These are phyloP conservation scores for Zelostemma sp. DNA, from an alignment of 1,140 invertebrate species.

Conservation along the genomic window DNA sequence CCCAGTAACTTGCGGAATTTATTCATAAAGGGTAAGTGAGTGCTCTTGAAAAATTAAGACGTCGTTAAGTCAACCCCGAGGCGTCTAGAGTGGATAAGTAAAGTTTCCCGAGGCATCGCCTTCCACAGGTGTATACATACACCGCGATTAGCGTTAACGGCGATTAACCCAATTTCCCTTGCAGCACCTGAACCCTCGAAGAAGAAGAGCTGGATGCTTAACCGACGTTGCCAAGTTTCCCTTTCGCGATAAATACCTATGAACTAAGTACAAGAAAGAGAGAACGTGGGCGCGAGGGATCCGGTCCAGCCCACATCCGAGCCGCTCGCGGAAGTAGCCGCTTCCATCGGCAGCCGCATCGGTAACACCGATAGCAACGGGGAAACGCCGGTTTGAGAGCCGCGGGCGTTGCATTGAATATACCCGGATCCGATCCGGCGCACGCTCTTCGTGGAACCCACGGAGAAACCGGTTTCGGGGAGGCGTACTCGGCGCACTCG, in stretches of 20 bases:
- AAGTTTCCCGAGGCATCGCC: conserved; percentile 2
- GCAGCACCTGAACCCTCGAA: conserved; percentile 52
- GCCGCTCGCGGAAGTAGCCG: conserved; percentile 57
- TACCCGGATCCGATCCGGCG: conserved; percentile 62
- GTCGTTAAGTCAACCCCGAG: conserved; percentile 10
- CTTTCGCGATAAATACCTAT: too few species aligned
- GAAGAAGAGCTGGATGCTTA: too few species aligned
- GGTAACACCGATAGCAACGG: conserved; percentile 38
- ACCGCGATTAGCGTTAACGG: conserved; percentile 52
- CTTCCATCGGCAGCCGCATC: conserved; percentile 48
- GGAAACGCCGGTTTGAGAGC: conserved; percentile 47
- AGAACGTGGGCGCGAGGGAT: too few species aligned
- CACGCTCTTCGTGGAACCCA: conserved; percentile 53
- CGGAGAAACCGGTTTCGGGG: conserved; percentile 59
- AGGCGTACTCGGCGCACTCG: conserved; percentile 47
- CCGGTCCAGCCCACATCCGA: conserved; percentile 55
- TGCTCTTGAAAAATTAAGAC: conserved; percentile 35
- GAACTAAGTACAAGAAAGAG: too few species aligned
- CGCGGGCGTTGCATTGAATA: conserved; percentile 44
- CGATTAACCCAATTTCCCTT: conserved; percentile 60
- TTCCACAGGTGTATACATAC: conserved; percentile 34
- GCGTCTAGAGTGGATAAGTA: conserved; percentile 2
- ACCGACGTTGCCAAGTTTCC: too few species aligned
- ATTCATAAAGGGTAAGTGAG: conserved; percentile 11
- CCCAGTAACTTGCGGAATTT: conserved; percentile 7